Evolutionary conservation across 64 coral and sea anemone species (phyloP).

Genomic region (Catalaphyllia jardinei): DNA sequence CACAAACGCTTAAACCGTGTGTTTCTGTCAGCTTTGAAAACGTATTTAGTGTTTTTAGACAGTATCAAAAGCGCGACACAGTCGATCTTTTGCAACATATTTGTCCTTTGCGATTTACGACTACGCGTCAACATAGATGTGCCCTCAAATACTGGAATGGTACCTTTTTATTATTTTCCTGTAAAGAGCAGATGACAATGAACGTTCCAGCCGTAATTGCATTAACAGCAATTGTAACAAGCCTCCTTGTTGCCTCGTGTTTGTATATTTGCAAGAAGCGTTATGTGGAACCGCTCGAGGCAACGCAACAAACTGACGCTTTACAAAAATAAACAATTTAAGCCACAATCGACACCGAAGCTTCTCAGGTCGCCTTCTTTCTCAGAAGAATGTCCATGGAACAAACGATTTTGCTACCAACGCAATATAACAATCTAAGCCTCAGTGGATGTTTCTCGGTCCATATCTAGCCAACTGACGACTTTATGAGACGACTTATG

Average conservation of each 20-base stretch:
- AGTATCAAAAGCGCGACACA: too few relatives aligned
- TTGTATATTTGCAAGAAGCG: neutral
- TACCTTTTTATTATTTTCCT: too few relatives aligned
- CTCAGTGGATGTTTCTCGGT: neutral
- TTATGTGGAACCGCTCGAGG: neutral
- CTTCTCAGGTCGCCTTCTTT: neutral
- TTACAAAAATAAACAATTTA: neutral
- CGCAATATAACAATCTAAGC: neutral
- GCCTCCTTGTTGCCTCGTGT: neutral
- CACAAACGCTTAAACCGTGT: too few relatives aligned
- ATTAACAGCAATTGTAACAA: neutral
- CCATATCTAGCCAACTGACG: neutral
- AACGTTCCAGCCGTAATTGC: neutral
- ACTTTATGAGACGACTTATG: neutral
- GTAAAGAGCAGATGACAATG: neutral
- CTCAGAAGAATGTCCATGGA: neutral
- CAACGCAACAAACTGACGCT: neutral
- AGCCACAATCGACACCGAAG: neutral
- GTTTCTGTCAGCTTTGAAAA: too few relatives aligned
- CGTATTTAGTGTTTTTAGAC: too few relatives aligned
- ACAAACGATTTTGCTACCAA: neutral
- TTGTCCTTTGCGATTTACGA: too few relatives aligned
- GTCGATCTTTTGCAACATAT: too few relatives aligned
- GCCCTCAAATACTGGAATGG: too few relatives aligned
- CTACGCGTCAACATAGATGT: too few relatives aligned